Conservation (phyloP, 2,797 vertebrate genomes). For the Catamblyrhynchus diadema region DNA sequence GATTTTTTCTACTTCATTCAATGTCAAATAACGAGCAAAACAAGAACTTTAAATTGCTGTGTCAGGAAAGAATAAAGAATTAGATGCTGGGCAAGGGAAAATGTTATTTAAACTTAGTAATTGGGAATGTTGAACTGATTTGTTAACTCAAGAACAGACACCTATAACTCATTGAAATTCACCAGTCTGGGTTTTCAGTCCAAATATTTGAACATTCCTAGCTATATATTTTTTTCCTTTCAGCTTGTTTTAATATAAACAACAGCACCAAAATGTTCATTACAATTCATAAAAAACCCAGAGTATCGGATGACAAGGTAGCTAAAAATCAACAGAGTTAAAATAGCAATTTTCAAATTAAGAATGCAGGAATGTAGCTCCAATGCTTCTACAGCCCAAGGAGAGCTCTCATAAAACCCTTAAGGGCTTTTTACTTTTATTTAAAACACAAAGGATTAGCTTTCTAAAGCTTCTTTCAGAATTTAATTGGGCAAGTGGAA, state of each 20-base stretch:
- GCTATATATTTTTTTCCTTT: background rate
- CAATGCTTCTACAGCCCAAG: background rate
- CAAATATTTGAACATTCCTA: background rate
- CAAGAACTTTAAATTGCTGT: background rate
- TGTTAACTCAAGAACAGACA: background rate
- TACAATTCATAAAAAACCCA: background rate
- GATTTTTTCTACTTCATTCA: background rate
- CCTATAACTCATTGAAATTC: background rate
- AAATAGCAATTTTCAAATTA: background rate
- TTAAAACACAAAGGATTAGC: slow-evolving; percentile 21
- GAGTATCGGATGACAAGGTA: background rate
- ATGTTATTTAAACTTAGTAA: background rate
- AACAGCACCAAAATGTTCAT: background rate
- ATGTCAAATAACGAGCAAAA: background rate
- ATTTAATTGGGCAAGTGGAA: slow-evolving; percentile 38
- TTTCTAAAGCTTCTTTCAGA: slow-evolving; percentile 15
- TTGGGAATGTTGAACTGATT: background rate
- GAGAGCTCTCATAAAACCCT: background rate
- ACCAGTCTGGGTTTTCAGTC: background rate
- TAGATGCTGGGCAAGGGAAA: background rate
- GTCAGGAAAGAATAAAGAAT: background rate
- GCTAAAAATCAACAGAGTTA: background rate
- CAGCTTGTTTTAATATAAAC: background rate
- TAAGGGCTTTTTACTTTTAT: background rate
- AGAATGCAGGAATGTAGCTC: background rate